Evolutionary conservation across 1,140 invertebrate genomes (phyloP).

Genomic region (Bombus fervidus): DNA sequence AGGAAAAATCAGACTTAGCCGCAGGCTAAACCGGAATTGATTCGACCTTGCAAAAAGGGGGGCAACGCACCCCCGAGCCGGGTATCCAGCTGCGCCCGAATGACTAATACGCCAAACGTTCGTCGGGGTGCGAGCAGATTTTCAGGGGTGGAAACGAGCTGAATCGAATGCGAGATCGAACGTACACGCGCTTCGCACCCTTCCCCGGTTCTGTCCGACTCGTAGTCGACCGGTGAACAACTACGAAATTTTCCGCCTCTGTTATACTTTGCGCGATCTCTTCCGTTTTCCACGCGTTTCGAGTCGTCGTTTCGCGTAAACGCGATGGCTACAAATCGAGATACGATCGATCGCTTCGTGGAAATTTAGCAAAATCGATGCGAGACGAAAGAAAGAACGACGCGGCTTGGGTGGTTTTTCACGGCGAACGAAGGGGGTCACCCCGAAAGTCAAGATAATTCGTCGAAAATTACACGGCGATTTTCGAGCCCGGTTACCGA

Average conservation of each 20-base stretch:
- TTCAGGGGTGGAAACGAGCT: constrained; percentile 64
- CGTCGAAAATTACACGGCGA: constrained; percentile 37
- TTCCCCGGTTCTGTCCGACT: neutral
- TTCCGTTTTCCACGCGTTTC: neutral
- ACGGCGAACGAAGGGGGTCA: neutral
- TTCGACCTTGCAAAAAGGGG: constrained; percentile 66
- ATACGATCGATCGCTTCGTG: too few relatives aligned
- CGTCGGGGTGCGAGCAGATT: constrained; percentile 74
- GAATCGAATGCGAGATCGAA: constrained; percentile 57
- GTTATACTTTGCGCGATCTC: neutral
- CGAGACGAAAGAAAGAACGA: rapidly evolving
- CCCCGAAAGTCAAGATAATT: neutral
- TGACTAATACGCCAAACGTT: constrained; percentile 77
- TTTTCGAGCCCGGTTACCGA: constrained; percentile 46
- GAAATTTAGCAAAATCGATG: too few relatives aligned
- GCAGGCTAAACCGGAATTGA: constrained; percentile 70
- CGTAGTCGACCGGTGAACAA: neutral
- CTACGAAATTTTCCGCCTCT: neutral
- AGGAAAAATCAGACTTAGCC: constrained; percentile 26
- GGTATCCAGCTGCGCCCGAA: constrained; percentile 76
- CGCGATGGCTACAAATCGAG: too few relatives aligned
- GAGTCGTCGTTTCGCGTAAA: too few relatives aligned
- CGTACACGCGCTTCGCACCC: constrained; percentile 38
- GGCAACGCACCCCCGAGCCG: constrained; percentile 63
- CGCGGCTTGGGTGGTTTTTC: neutral